Base-by-base conservation (phyloP, 2,888 invertebrate genomes). In the Augiades crinisus region DNA sequence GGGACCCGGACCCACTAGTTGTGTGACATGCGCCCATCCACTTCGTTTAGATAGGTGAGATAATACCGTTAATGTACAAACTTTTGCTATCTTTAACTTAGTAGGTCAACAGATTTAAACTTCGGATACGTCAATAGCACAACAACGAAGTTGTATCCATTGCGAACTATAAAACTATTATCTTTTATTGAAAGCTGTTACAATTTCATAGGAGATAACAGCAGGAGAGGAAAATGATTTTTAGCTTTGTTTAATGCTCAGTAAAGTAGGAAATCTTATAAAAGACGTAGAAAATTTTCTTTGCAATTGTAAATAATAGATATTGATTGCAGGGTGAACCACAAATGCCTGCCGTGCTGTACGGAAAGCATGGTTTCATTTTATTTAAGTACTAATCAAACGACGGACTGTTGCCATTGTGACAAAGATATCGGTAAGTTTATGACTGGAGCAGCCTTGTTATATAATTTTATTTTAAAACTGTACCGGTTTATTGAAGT, bases 331-430 rank as follows among this genome's bases (percentile, higher is more conserved):
- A 89, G 93, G 69, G 90, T 94, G 62, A 94, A 94, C 78, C 93
- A 94, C 71, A 94, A 94, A 79, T 95, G 95, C 71, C 91, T 95
- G 67, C 93, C 94, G 24, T 95, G 95, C 67, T 95, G 95, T 72
- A 91, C 92, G 10, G 91, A 91, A 47, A 91, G 90, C 55, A 76
- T 78, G 71, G 75, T 71, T 5, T 73, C 78, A 12, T 74, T 78
- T 54, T 78, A 73, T 58, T 57, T 73, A 55, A 78, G 64, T 56
- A 70, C 63, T 44, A 87, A 84, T 57, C 73, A 79, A 60, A 79
- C 80, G 6, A 67, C 74, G 57, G 91, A 78, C 56, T 94, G 94
- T 64, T 94, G 94, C 68, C 92, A 92, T 66, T 94, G 94, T 75
- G 93, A 94, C 76, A 92, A 92, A 63, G 92, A 92, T 67, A 92